Percentiles rank a stretch among this genome's conserved stretches.
phyloP scores from a whole-genome alignment of 2,797 vertebrate species.

The Protosalanx chinensis region DNA sequence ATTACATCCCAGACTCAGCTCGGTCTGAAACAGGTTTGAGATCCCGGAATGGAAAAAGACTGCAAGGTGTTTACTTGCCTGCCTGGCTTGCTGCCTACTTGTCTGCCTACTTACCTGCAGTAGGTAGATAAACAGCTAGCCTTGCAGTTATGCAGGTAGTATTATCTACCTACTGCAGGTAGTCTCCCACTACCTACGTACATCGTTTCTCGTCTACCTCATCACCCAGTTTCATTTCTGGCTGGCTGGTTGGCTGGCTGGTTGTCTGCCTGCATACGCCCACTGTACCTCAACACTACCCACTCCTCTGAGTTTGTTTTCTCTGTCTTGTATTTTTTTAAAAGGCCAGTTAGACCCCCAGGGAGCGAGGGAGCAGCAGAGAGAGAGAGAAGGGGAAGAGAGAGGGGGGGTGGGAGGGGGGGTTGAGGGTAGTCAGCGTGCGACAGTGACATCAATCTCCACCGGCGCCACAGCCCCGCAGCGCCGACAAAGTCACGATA shows the following conservation, averaged over 20 bases:
- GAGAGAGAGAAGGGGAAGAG: not conserved
- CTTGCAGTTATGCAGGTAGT: too few species aligned
- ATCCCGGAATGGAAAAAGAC: constrained; percentile 52
- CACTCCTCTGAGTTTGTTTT: constrained; percentile 57
- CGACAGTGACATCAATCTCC: constrained; percentile 49
- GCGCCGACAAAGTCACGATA: constrained; percentile 38
- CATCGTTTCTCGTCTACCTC: not conserved
- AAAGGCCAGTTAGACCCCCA: constrained; percentile 54
- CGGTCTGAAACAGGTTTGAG: constrained; percentile 65
- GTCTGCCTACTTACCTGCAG: not conserved
- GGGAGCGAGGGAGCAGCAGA: constrained; percentile 28
- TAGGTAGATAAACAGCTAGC: too few species aligned
- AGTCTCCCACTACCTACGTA: not conserved
- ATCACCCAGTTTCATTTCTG: not conserved
- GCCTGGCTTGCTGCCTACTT: constrained; percentile 41
- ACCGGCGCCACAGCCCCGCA: constrained; percentile 28
- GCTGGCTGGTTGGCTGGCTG: not conserved
- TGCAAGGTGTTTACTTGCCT: constrained; percentile 16
- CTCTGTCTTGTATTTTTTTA: constrained; percentile 25
- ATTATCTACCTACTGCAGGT: not conserved
- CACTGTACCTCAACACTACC: constrained; percentile 11
- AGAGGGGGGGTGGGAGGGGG: not conserved
- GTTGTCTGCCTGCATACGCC: not conserved
- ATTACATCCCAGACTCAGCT: constrained; percentile 65
- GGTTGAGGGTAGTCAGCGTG: constrained; percentile 26